Evolutionary conservation across 1,140 invertebrate genomes (phyloP).

Genomic region (Tetramorium alpestre): DNA sequence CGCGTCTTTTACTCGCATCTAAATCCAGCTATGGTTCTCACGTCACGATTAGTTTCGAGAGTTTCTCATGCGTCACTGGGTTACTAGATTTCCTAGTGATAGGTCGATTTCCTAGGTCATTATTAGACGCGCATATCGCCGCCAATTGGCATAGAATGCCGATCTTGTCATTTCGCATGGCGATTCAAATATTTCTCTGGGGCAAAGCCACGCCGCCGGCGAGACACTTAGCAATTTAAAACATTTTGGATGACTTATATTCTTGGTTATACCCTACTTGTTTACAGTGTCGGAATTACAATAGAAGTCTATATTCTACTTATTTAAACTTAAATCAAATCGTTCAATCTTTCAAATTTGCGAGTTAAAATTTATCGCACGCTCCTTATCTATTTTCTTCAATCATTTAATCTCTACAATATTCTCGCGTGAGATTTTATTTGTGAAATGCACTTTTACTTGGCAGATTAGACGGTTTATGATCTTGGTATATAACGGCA

Average conservation of each 20-base stretch:
- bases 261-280: not conserved
- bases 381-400: not conserved
- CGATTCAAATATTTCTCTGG: not conserved
- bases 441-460: not conserved
- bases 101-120: constrained; percentile 47
- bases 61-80: constrained; percentile 75
- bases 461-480: not conserved
- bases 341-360: not conserved
- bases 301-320: not conserved
- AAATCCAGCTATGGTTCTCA: constrained; percentile 70
- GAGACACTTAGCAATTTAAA: constrained; percentile 1
- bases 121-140: constrained; percentile 42
- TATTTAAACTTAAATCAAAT: not conserved
- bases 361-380: not conserved
- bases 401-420: not conserved
- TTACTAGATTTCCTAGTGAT: constrained; percentile 68
- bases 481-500: not conserved
- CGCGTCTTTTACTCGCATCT: constrained; percentile 58
- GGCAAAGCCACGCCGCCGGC: not conserved
- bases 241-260: not conserved
- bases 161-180: not conserved
- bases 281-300: not conserved
- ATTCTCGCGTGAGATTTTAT: not conserved
- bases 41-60: constrained; percentile 65
- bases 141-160: not conserved